Base-by-base conservation (phyloP, 2,797 vertebrate species). In the Uromys caudimaculatus region DNA sequence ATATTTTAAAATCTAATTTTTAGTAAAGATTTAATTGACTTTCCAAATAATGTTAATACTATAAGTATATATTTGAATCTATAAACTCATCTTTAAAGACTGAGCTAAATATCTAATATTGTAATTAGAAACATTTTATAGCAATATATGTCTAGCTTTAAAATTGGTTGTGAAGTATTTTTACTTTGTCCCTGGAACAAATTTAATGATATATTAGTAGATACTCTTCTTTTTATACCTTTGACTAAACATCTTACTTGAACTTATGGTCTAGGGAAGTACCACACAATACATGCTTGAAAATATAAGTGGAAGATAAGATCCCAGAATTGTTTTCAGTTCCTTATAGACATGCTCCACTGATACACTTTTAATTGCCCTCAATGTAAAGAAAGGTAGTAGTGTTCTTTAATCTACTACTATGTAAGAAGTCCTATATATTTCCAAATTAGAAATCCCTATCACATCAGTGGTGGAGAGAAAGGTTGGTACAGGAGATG, bases 171-270 rank as follows among this genome's bases (percentile, higher is more conserved):
- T 92, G 8, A 78, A 92, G 94, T 79, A 69, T 0, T 64, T 83
- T 62, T 41, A 86, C 23, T 78, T 41, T 92, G 75, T 94, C 35
- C 12, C 47, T 14, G 81, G 3, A 56, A 9, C 44, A 95, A 86
- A 73, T 89, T 81, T 62, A 47, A 9, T 82, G 1, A 50, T 93
- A 3, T 77, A 60, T 91, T 64, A 92, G 29, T 69, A 78, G 11
- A 13, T 50, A 13, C 4, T 83, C 0, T 92, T 86, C 54, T n/a
- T 88, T 95, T 83, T 84, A 35, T 90, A 0, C 7, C 76, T 69
- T 94, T 95, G 76, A 89, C 79, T 84, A 71, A 79, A 77, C 41
- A 27, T 94, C 86, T 93, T 64, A 41, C 27, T 81, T 95, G 35
- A 67, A 81, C 24, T 94, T 88, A 12, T 50, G 47, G 21, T 44